Evolutionary conservation across 2,797 vertebrate genomes (phyloP), one percentile per base, ranked within the genome.

Genomic region (Spatula clypeata): DNA sequence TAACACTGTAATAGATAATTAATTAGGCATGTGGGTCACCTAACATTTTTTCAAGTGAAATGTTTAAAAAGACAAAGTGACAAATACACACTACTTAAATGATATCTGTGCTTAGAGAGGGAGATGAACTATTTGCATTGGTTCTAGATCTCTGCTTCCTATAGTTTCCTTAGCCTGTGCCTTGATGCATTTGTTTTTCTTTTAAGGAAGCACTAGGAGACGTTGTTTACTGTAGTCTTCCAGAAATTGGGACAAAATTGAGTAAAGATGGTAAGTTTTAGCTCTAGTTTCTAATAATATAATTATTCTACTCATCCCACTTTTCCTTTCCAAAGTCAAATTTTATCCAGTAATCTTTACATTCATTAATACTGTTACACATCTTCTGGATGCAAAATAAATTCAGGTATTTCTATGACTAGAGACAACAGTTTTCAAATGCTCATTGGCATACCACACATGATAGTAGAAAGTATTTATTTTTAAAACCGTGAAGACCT

Each of bases 141-240:
- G 36, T 81, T 55, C 13, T 66, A 42, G 42, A 32, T 80, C 32
- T 85, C 27, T 58, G 14, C 31, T 36, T 1, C 34, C 5, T 32
- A 4, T 51, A 42, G 9, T 66, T 64, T 65, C 53, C 65, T 72
- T 58, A 53, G n/a, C 34, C 8, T 31, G 19, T 72, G 31, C 26
- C 67, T 77, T 94, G 64, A 72, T 93, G 64, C 32, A 62, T 91
- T 88, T 90, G 38, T 73, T 90, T 95, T 93, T 66, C 73, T 95
- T 93, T 96, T 83, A 97, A 99, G 99, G 99, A 99, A 97, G 99
- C 99, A 57, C 97, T 99, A 97, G 99, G 99, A 93, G 99, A 99
- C 38, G 99, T 99, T 92, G 99, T 99, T 96, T 99, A 99, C 96
- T 99, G 99, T 98, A 99, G 99, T 94, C 98, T 99, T 67, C 99